These are phyloP conservation scores for Nipponia nippon DNA, from an alignment of 2,113 vertebrate genomes.

Conservation along the genomic window DNA sequence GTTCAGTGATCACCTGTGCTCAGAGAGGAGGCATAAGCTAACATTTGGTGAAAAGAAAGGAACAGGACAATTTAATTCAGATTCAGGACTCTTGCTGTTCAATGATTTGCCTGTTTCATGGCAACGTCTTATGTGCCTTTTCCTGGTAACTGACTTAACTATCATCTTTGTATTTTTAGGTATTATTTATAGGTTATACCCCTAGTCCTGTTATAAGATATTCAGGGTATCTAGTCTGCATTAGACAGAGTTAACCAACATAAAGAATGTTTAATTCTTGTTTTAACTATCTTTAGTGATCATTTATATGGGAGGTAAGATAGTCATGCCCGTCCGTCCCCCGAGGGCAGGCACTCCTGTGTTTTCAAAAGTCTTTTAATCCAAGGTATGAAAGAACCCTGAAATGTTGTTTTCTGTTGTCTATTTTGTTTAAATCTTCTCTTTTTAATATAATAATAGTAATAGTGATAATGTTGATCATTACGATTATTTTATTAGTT, in stretches of 20 bases:
- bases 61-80: not conserved
- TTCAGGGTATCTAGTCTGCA: not conserved
- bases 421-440: not conserved
- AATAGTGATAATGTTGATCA: not conserved
- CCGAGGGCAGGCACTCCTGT: not conserved
- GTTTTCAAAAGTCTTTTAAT: not conserved
- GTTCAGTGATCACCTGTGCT: accelerated
- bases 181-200: not conserved
- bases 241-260: not conserved
- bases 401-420: not conserved
- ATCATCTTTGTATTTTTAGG: not conserved
- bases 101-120: not conserved
- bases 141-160: not conserved
- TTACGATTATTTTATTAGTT: not conserved
- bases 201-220: not conserved
- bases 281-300: not conserved
- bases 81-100: not conserved
- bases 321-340: not conserved
- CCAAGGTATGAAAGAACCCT: not conserved
- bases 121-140: not conserved
- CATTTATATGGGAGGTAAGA: not conserved
- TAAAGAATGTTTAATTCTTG: not conserved
- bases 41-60: not conserved
- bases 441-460: not conserved
- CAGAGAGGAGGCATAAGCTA: not conserved